Evolutionary conservation across 2,113 vertebrate species (phyloP), one percentile per base, ranked within the genome.

Genomic region (Pangasianodon gigas): DNA sequence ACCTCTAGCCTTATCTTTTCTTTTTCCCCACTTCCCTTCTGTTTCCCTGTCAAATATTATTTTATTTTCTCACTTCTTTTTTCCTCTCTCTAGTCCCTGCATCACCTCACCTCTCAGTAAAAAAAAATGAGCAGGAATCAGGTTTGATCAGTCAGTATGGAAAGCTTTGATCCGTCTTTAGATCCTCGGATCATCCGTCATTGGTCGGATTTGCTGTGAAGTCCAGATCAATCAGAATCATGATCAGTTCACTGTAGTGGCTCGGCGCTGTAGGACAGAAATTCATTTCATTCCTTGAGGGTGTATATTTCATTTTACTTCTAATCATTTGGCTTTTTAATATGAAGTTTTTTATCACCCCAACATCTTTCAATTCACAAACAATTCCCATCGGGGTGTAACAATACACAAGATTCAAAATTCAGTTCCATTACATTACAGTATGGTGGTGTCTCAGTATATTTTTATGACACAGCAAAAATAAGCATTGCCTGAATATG

Each of bases 81-180:
- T 14, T 9, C 14, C 10, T 1, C 37, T 11, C 29, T 52, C 10
- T 6, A 11, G 37, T 44, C 82, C 56, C 37, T 6, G 37, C 6
- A 0, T 60, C 56, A 37, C 37, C 5, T 44, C 56, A 16, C 51
- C 41, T 46, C 8, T 75, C 41, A 4, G 46, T 58, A 18, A 44
- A 85, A 60, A 18, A 26, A 85, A 10, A 51, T 0, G 46, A 41
- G 60, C 41, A 54, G 60, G 29, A 60, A 51, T 56, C 58, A n/a
- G 37, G 46, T 37, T 80, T 16, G 77, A 77, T 75, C 87, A 14
- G 77, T 65, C 52, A 41, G 85, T 51, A 58, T 19, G 52, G 74
- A 86, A 87, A 52, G 5, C 87, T 69, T 80, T 60, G 87, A 89
- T 62, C 82, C 56, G 11, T 8, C 82, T 91, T 86, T 46, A 85